Evolutionary conservation across 1,140 invertebrate genomes (phyloP), one percentile per base, ranked within the genome.

Genomic region (Drosophila pseudoobscura): DNA sequence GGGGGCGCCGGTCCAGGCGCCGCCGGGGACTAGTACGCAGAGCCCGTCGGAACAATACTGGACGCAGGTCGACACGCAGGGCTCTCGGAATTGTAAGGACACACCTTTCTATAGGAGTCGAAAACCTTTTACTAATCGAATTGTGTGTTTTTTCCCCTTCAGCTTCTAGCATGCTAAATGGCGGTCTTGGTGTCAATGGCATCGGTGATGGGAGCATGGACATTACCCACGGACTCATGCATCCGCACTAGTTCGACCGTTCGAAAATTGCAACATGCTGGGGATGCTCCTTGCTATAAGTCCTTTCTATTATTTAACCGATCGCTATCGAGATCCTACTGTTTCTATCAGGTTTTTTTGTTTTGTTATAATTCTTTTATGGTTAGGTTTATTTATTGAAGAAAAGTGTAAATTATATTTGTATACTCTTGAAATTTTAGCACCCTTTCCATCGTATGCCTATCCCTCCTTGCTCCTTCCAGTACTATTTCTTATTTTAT

Each of bases 1-100:
- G 5, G 97, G 97, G 31, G 96, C 96, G 44, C 95, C 96, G 1
- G 96, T 96, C 1, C 95, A 96, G 61, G 96, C 97, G 6, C 97
- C 97, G 5, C 97, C 98, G 5, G 98, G 97, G 24, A 95, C 95
- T 49, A 97, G 96, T 82, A 96, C 94, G 64, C 95, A 96, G 46
- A 98, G 97, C 8, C 98, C 98, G 0, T 98, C 97, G 89, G 97
- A 99, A 92, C 94, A 94, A 43, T 98, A 97, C 88, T 98, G 97
- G 97, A 94, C 95, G 57, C 96, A 96, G 59, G 92, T 97, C 46
- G 97, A 98, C 91, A 94, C 95, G 5, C 96, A 91, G 72, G 90
- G 85, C 35, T 80, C 70, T 17, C 75, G 91, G 20, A 91, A 90
- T 65, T 89, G 91, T 91, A 73, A 77, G 80, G 0, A 35, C 31